Percentiles rank a stretch among this genome's conserved stretches.
Conservation (phyloP, 2,113 vertebrate genomes). For the Aleadryas rufinucha region DNA sequence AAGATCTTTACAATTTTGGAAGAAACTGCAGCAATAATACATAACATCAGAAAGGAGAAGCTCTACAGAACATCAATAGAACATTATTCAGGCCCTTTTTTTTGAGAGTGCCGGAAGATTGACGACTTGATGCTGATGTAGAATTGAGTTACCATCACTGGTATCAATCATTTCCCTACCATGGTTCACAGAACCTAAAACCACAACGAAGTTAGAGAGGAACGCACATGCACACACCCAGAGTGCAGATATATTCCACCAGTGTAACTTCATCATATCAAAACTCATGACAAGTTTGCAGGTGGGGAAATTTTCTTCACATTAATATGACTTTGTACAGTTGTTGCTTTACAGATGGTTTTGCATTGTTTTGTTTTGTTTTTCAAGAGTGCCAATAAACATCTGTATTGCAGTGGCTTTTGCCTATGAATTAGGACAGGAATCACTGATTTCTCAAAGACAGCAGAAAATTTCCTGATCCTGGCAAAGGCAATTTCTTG, state of each 20-base stretch:
- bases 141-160: conserved; percentile 62
- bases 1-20: conserved; percentile 56
- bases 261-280: conserved; percentile 16
- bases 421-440: neutral
- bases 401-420: neutral
- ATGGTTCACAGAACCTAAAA: neutral
- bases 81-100: conserved; percentile 61
- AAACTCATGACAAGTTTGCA: conserved; percentile 35
- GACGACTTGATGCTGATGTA: conserved; percentile 27
- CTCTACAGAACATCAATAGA: conserved; percentile 30
- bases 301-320: conserved; percentile 13
- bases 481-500: neutral
- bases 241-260: conserved; percentile 36
- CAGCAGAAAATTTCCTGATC: neutral
- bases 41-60: conserved; percentile 56
- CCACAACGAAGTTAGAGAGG: conserved; percentile 38
- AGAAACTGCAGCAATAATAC: conserved; percentile 59
- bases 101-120: conserved; percentile 38
- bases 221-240: neutral
- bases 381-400: neutral
- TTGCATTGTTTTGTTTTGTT: neutral
- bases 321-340: neutral
- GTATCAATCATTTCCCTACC: conserved; percentile 59
- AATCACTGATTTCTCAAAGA: neutral
- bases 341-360: neutral